These are phyloP conservation scores for Polymixis flavicincta DNA, from an alignment of 2,888 invertebrate genomes.

Conservation along the genomic window DNA sequence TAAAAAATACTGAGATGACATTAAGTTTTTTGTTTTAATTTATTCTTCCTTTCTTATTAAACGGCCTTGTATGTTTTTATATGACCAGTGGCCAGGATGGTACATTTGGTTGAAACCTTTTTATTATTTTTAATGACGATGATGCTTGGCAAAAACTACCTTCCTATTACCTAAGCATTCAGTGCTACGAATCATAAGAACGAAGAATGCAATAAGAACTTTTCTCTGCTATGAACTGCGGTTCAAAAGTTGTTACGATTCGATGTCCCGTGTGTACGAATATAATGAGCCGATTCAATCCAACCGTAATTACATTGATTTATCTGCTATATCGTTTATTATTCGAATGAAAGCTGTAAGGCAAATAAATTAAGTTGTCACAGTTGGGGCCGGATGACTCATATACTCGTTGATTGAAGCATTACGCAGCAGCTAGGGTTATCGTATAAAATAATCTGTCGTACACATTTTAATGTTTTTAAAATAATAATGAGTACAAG, in stretches of 20 bases:
- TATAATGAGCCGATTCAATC: conserved; percentile 11
- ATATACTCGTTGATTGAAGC: neutral
- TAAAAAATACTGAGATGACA: neutral
- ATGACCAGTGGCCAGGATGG: neutral
- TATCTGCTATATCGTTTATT: conserved; percentile 6
- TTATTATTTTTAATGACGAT: neutral
- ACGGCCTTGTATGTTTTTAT: neutral
- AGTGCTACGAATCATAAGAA: too few relatives aligned
- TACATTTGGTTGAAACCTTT: neutral
- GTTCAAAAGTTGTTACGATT: too few relatives aligned
- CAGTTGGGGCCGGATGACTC: neutral
- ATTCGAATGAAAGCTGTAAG: conserved; percentile 23
- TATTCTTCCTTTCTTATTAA: neutral
- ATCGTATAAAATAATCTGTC: too few relatives aligned
- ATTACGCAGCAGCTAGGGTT: neutral
- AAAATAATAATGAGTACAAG: too few relatives aligned
- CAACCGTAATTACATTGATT: conserved; percentile 5
- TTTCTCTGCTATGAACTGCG: too few relatives aligned
- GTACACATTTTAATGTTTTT: too few relatives aligned
- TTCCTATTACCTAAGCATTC: too few relatives aligned
- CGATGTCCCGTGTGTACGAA: neutral
- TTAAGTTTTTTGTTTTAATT: neutral
- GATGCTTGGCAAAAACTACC: too few relatives aligned
- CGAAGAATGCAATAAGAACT: neutral
- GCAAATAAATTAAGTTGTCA: conserved; percentile 26